Base-by-base conservation (phyloP, 2,797 vertebrate species). In the Platyrinchus mystaceus region DNA sequence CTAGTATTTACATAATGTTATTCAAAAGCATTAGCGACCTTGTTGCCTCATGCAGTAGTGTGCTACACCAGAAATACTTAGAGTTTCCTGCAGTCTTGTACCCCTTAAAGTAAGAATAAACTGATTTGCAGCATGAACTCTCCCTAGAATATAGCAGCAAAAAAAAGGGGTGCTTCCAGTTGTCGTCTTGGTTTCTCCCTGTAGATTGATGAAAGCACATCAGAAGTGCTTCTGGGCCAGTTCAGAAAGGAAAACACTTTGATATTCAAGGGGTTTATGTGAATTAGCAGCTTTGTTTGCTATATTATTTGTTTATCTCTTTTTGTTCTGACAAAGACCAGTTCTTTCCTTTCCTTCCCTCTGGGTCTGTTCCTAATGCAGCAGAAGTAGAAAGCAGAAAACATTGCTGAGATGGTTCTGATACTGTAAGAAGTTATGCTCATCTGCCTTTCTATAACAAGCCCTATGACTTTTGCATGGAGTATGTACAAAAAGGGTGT, bases 401-500 rank as follows among this genome's bases (percentile, higher is more conserved):
- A 58, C 53, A 34, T 43, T 1, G 3, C n/a, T 83, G 63, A 84
- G 69, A 10, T 69, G 44, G 37, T 67, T 84, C 28, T 4, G 1
- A 0, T 84, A 34, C 36, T 69, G 17, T 43, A 47, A 59, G 73
- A 80, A 52, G 64, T 69, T 9, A 26, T 28, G 12, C 34, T 85
- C 4, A 0, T 27, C 73, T 87, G 36, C 22, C 46, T 71, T 79
- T 75, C 41, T n/a, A 4, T 62, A 24, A 32, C 28, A 15, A 34
- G 64, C 59, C 18, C n/a, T 49, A 13, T 66, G 23, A 44, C 56
- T 80, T 74, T 43, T 30, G 7, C 2, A 0, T 87, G 36, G 43
- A 34, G 5, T n/a, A 7, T 2, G 4, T 85, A 4, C 27, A 43
- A 43, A 50, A 52, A 22, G 3, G 1, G 2, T 3, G 4, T 0